phyloP scores from a whole-genome alignment of 2,797 vertebrate genomes.

The Lithobates sylvaticus region DNA sequence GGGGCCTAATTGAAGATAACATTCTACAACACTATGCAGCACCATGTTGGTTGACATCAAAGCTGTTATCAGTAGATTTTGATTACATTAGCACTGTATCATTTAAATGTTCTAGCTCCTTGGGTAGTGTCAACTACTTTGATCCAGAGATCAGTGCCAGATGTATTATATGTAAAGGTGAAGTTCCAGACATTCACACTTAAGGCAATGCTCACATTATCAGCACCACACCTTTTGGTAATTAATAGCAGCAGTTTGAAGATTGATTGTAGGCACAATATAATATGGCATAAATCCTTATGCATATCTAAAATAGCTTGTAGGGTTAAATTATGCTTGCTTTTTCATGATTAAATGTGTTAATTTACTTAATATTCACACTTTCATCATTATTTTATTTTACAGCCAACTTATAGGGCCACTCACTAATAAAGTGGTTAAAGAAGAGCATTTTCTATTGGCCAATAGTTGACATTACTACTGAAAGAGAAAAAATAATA shows the following conservation, averaged over 20 bases:
- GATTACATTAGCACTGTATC: constrained; percentile 28
- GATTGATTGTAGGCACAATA: neutral
- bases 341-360: too few relatives aligned
- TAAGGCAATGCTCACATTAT: neutral
- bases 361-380: too few relatives aligned
- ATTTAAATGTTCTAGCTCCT: constrained; percentile 26
- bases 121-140: constrained; percentile 15
- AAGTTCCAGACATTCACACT: constrained; percentile 19
- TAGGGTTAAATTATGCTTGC: neutral
- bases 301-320: neutral
- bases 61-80: constrained; percentile 1
- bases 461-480: too few relatives aligned
- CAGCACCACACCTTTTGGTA: neutral
- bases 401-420: too few relatives aligned
- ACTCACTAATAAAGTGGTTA: too few relatives aligned
- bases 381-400: too few relatives aligned
- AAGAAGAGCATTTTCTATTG: too few relatives aligned
- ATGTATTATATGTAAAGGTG: constrained; percentile 29
- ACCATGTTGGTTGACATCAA: constrained; percentile 17
- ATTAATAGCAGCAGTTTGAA: constrained; percentile 17
- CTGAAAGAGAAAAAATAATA: too few relatives aligned
- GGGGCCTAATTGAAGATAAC: neutral
- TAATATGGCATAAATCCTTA: neutral
- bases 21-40: neutral
- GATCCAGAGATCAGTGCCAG: constrained; percentile 43